Conservation (phyloP, 2,888 invertebrate species). For the Tinea pellionella region DNA sequence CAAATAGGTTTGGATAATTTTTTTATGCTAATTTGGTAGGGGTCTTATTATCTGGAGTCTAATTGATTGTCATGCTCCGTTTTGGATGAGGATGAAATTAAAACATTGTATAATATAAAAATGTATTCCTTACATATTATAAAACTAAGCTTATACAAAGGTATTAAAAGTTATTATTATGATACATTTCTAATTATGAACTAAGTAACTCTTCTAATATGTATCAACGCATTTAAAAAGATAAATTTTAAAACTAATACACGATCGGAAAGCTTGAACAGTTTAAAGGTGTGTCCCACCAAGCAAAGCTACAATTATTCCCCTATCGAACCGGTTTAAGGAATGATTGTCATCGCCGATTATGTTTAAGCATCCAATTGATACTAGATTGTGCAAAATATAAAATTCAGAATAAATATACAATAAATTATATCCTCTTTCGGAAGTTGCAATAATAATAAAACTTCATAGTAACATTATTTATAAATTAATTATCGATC, state of each 20-base stretch:
- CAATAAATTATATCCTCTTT: constrained; percentile 36
- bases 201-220: constrained; percentile 10
- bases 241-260: not conserved
- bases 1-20: too few species aligned
- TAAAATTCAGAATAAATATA: constrained; percentile 53
- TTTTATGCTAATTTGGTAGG: too few species aligned
- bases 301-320: too few species aligned
- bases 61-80: too few species aligned
- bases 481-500: constrained; percentile 52
- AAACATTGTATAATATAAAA: constrained; percentile 29
- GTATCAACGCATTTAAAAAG: not conserved
- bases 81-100: not conserved
- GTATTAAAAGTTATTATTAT: constrained; percentile 25
- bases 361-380: not conserved
- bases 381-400: constrained; percentile 20
- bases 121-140: constrained; percentile 63
- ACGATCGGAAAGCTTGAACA: not conserved
- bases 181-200: not conserved
- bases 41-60: too few species aligned
- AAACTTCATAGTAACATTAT: constrained; percentile 24
- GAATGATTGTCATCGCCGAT: not conserved
- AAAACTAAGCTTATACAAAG: constrained; percentile 40
- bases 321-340: too few species aligned
- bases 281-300: not conserved
- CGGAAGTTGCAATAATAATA: constrained; percentile 22